Base-by-base conservation (phyloP, 2,113 vertebrate genomes). In the Bothrops jararaca region DNA sequence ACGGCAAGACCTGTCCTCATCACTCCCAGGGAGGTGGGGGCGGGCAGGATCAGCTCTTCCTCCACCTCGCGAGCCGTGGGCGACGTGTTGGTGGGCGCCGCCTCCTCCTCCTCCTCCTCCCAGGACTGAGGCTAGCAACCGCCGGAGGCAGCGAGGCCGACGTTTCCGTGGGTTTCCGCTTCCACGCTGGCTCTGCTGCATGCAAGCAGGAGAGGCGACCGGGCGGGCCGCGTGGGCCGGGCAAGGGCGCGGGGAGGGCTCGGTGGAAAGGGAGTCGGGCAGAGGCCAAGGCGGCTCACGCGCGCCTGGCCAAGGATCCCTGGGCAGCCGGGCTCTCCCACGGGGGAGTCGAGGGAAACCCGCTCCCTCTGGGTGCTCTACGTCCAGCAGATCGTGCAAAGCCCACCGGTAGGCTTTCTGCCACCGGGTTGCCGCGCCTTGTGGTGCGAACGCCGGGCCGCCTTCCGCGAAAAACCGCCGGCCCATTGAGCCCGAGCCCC, bases 41-140 rank as follows among this genome's bases (percentile, higher is more conserved):
- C 4, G 1, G 88, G 88, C 10, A 50, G 2, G 29, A 85, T 9
- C 0, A 92, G 22, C 54, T 90, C 92, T 89, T 92, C 92, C 10
- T 92, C 92, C 74, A 92, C 92, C 88, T 92, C 92, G 1, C 1
- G 88, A 23, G 88, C 88, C 0, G 69, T 50, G 23, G 90, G 57
- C 1, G 92, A 80, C 6, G 89, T 34, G 34, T 13, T 50, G 22
- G 1, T 3, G 22, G 42, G 4, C 12, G 12, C 7, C 1, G 1
- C 60, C 4, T 80, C 85, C 48, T 53, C 4, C 12, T 0, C 29
- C 64, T 1, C 10, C 39, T 26, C 48, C 91, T 9, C 50, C 50
- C 8, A 52, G 1, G 1, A 52, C 29, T 69, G 0, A 4, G 24
- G 24, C 1, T 42, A 34, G n/a, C 10, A 9, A 3, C 56, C 5